Evolutionary conservation across 2,797 vertebrate species (phyloP).

Genomic region (Lindbergichthys nudifrons): DNA sequence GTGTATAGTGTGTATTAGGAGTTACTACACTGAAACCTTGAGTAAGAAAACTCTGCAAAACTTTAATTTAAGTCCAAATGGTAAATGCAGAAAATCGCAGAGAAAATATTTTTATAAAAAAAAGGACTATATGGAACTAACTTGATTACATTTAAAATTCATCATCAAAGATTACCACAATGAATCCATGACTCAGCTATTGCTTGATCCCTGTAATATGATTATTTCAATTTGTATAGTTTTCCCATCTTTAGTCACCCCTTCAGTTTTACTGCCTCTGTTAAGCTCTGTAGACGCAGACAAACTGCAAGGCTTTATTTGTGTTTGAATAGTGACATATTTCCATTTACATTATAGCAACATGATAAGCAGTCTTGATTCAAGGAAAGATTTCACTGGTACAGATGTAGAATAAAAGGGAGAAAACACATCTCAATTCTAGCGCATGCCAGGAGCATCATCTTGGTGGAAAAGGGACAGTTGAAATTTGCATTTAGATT

Average conservation of each 20-base stretch:
- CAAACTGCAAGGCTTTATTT: slow-evolving; percentile 23
- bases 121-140: slow-evolving; percentile 12
- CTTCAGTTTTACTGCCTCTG: neutral
- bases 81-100: slow-evolving; percentile 16
- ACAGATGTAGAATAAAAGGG: slow-evolving; percentile 51
- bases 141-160: slow-evolving; percentile 39
- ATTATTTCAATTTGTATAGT: neutral
- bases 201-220: slow-evolving; percentile 14
- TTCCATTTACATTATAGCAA: slow-evolving; percentile 50
- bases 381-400: slow-evolving; percentile 65
- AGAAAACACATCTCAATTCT: slow-evolving; percentile 70
- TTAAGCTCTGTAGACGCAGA: neutral
- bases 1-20: slow-evolving; percentile 22
- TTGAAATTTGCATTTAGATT: slow-evolving; percentile 90
- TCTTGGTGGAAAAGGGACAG: slow-evolving; percentile 77
- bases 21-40: slow-evolving; percentile 17
- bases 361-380: slow-evolving; percentile 66
- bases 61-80: slow-evolving; percentile 30
- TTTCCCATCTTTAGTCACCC: slow-evolving; percentile 13
- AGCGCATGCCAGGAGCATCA: slow-evolving; percentile 76
- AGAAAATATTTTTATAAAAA: slow-evolving; percentile 2
- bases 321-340: slow-evolving; percentile 45
- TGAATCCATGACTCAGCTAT: slow-evolving; percentile 21
- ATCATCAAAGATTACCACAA: neutral
- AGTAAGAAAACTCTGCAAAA: slow-evolving; percentile 29